Evolutionary conservation across 2,113 vertebrate genomes (phyloP), one percentile per base, ranked within the genome.

Genomic region (Motacilla alba): DNA sequence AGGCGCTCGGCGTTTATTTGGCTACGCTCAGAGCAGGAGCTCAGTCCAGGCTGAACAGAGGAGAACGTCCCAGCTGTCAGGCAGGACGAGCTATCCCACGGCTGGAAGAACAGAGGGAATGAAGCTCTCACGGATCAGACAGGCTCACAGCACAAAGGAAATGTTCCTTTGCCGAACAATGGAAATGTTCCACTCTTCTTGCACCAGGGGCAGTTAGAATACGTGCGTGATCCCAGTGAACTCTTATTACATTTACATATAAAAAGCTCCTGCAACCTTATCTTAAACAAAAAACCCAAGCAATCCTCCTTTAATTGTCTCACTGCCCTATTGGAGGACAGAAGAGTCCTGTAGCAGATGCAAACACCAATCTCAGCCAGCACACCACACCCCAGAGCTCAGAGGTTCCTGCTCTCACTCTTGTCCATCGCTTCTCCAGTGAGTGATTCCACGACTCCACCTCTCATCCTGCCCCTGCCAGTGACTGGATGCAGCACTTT

Each of bases 71-170:
- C 20, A 66, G 43, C 4, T 37, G 49, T 33, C 80, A 50, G 55
- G 15, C 1, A 7, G 63, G n/a, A 35, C 6, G 15, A 66, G 13
- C 37, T 12, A 3, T 3, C 15, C 35, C 78, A 52, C 0, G 44
- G 41, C 63, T n/a, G 50, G 3, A 62, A 79, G 47, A 64, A 23
- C 14, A 3, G 15, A 2, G 27, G 27, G 37, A 73, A 66, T 41
- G 8, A 55, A 39, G 15, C 11, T 5, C 68, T 33, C 62, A 18
- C 0, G 5, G 16, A 55, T 14, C 56, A 47, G 49, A 20, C 22
- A n/a, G 58, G 33, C 31, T 41, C 50, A 30, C 41, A 56, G 53
- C 1, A 6, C 43, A 5, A 66, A 49, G 39, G n/a, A 3, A 47
- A 22, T 5, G 28, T 46, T 46, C 41, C 53, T 35, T 35, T 35